Evolutionary conservation across 2,113 vertebrate genomes (phyloP).

Genomic region (Indri indri): DNA sequence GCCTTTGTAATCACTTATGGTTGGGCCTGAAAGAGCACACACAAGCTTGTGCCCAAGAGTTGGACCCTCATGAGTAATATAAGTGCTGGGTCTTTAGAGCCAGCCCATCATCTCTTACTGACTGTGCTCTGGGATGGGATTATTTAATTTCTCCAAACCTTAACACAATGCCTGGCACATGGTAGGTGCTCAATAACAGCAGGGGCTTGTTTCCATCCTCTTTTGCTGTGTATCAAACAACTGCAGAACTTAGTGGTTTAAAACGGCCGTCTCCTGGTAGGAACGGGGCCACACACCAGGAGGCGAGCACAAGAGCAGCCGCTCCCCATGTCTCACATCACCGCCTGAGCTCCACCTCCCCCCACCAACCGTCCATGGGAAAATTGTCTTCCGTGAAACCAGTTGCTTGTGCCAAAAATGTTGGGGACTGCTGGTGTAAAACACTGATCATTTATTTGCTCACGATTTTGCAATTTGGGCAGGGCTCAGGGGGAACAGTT

Average conservation of each 20-base stretch:
- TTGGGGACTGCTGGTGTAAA: not conserved
- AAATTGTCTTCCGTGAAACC: too few species aligned
- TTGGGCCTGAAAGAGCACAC: not conserved
- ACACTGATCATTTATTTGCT: not conserved
- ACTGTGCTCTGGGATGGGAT: not conserved
- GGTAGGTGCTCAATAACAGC: not conserved
- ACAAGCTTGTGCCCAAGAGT: not conserved
- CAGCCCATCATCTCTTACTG: not conserved
- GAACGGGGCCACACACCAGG: too few species aligned
- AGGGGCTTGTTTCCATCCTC: not conserved
- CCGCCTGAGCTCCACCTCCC: too few species aligned
- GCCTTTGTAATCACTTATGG: not conserved
- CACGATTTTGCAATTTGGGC: not conserved
- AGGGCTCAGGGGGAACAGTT: not conserved
- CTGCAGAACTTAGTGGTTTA: not conserved
- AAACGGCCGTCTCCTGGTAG: too few species aligned
- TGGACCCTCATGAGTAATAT: not conserved
- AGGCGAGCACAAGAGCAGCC: too few species aligned
- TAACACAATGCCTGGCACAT: not conserved
- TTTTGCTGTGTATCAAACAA: too few species aligned
- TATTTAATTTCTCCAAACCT: not conserved
- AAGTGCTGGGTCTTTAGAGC: not conserved
- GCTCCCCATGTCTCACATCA: too few species aligned
- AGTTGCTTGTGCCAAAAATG: too few species aligned
- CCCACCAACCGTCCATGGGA: too few species aligned